Evolutionary conservation across 2,113 vertebrate genomes (phyloP), one percentile per base, ranked within the genome.

Genomic region (Charina bottae): DNA sequence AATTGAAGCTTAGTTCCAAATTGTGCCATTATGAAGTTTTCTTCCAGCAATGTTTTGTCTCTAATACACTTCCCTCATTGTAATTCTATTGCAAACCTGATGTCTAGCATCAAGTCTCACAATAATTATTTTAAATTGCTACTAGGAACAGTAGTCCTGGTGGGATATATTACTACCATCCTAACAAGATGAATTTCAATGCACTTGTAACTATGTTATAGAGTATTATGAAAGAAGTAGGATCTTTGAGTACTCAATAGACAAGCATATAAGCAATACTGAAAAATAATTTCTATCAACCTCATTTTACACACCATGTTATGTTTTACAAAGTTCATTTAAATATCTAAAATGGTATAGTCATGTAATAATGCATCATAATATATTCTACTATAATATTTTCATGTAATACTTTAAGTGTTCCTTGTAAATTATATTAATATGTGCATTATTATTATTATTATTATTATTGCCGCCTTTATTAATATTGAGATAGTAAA

Each of bases 61-160:
- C 97, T 98, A 97, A 98, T 98, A 98, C 97, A 97, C 97, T 97
- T 97, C 96, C 96, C 98, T 98, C 98, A 98, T 99, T 99, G 98
- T 97, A 98, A 99, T 99, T 98, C 98, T 98, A 97, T 98, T 98
- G 98, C 98, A 98, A 97, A 98, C 97, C 98, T 98, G 98, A 98
- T 97, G 98, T 98, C 98, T 98, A 98, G 98, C 98, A 98, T 99
- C 98, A 98, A 98, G 98, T 98, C 98, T 98, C 98, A 98, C 98
- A 98, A 98, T 98, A 99, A 99, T 99, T 99, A 98, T 98, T 99
- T 99, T 98, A 98, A 98, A 99, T 99, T 98, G 98, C 98, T 98
- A 98, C 97, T 97, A 98, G 98, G 98, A 98, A 98, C 97, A 98
- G 97, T 96, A 97, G 98, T 98, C 98, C 98, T 99, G 97, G 98